Evolutionary conservation across 2,888 invertebrate species (phyloP).

Genomic region (Prostheceraeus crozeri): DNA sequence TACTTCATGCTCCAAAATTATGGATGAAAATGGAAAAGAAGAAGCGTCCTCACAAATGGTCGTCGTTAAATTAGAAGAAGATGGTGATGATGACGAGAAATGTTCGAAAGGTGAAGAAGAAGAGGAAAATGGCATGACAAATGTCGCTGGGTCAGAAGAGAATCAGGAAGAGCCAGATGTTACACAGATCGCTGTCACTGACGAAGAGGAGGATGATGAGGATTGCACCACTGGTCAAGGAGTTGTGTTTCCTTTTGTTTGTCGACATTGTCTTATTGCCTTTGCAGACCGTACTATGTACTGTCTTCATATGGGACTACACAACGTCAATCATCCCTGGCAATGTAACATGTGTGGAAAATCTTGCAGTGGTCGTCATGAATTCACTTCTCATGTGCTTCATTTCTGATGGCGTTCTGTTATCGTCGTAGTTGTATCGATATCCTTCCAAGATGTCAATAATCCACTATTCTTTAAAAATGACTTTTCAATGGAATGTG

Average conservation of each 20-base stretch:
- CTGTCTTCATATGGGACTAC: conserved; percentile 93
- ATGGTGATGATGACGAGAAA: no score
- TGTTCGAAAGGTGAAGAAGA: not conserved
- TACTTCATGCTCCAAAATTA: no score
- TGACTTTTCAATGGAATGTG: no score
- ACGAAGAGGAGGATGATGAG: conserved; percentile 27
- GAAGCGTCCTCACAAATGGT: conserved; percentile 8
- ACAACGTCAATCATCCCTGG: conserved; percentile 91
- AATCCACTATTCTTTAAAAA: no score
- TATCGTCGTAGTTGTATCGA: no score
- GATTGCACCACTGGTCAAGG: conserved; percentile 29
- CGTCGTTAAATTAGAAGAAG: conserved; percentile 5
- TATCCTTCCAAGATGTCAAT: no score
- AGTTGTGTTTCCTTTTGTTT: conserved; percentile 53
- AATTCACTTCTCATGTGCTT: conserved; percentile 67
- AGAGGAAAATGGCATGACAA: not conserved
- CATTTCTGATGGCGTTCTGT: conserved; percentile 40
- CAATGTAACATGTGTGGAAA: conserved; percentile 96
- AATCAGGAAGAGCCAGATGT: conserved; percentile 27
- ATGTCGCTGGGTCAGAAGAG: not conserved
- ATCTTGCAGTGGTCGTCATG: conserved; percentile 85
- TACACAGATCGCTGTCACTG: not conserved
- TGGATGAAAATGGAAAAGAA: conserved; percentile 1
- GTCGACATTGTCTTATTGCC: conserved; percentile 81
- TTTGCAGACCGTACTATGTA: conserved; percentile 92